Evolutionary conservation across 1,140 invertebrate species (phyloP).

Genomic region (Oryctes rhinoceros): DNA sequence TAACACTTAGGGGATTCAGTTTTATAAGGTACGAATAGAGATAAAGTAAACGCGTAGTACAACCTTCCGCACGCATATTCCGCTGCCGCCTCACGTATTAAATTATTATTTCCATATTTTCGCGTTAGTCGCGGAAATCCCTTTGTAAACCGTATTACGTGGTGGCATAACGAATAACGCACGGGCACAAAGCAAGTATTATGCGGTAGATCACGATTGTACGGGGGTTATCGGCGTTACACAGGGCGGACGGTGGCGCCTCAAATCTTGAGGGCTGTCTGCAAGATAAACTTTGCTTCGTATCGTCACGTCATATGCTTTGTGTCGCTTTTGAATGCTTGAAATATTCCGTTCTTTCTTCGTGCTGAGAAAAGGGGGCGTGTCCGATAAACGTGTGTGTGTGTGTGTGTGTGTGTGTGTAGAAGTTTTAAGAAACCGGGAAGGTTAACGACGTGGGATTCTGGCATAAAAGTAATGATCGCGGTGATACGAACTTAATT

Average conservation of each 20-base stretch:
- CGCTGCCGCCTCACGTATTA: too few relatives aligned
- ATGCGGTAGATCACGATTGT: background rate
- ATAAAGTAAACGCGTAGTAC: too few relatives aligned
- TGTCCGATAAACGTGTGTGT: background rate
- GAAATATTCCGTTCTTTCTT: background rate
- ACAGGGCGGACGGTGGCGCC: background rate
- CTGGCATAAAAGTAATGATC: too few relatives aligned
- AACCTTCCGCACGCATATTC: too few relatives aligned
- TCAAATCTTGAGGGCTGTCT: constrained; percentile 1
- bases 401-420: background rate
- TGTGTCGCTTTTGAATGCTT: background rate
- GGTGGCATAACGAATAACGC: too few relatives aligned
- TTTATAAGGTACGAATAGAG: too few relatives aligned
- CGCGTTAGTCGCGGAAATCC: too few relatives aligned
- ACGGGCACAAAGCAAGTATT: background rate
- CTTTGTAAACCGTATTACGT: too few relatives aligned
- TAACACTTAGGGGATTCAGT: too few relatives aligned
- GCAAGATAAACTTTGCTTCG: background rate
- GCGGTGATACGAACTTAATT: too few relatives aligned
- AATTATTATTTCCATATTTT: too few relatives aligned
- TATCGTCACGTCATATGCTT: background rate
- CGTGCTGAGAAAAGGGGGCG: too few relatives aligned
- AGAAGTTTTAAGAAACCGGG: background rate
- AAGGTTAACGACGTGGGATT: background rate
- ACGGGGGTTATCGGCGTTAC: background rate